These are phyloP conservation scores for Aphelocoma coerulescens DNA, from an alignment of 2,113 vertebrate genomes.

Conservation along the genomic window DNA sequence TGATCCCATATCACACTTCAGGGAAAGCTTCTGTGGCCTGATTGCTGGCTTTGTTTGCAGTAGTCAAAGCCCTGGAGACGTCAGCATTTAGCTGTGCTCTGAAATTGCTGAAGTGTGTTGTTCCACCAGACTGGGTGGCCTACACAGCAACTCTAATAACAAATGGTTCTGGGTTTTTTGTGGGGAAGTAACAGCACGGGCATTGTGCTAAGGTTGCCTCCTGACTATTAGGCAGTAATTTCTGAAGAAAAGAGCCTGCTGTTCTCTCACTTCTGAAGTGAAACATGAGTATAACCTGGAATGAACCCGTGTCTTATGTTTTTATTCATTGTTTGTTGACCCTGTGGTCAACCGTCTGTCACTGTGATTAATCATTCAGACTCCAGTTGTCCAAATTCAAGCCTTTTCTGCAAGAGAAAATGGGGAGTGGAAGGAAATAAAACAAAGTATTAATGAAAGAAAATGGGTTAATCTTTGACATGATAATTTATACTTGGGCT, in stretches of 20 bases:
- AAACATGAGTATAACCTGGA: conserved; percentile 57
- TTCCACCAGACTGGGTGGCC: conserved; percentile 64
- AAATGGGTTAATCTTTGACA: conserved; percentile 72
- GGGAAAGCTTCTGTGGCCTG: conserved; percentile 59
- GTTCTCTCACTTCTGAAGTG: neutral
- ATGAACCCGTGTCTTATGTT: conserved; percentile 61
- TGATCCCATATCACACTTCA: conserved; percentile 50
- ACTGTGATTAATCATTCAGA: conserved; percentile 73
- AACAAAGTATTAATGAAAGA: conserved; percentile 67
- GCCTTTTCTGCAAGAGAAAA: conserved; percentile 47
- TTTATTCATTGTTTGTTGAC: conserved; percentile 74
- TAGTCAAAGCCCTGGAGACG: conserved; percentile 47
- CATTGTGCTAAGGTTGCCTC: conserved; percentile 45
- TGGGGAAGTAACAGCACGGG: neutral
- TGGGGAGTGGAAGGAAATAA: conserved; percentile 22
- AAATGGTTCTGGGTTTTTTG: conserved; percentile 36
- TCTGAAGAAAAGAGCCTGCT: conserved; percentile 33
- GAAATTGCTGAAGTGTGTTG: conserved; percentile 65
- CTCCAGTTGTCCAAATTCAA: conserved; percentile 63
- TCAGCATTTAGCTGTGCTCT: conserved; percentile 67
- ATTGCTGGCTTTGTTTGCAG: conserved; percentile 65
- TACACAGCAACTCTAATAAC: conserved; percentile 54
- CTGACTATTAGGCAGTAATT: conserved; percentile 50
- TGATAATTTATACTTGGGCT: conserved; percentile 67
- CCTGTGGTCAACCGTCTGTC: conserved; percentile 57